Evolutionary conservation across 1,140 invertebrate genomes (phyloP).

Genomic region (Hylyphantes graminicola): DNA sequence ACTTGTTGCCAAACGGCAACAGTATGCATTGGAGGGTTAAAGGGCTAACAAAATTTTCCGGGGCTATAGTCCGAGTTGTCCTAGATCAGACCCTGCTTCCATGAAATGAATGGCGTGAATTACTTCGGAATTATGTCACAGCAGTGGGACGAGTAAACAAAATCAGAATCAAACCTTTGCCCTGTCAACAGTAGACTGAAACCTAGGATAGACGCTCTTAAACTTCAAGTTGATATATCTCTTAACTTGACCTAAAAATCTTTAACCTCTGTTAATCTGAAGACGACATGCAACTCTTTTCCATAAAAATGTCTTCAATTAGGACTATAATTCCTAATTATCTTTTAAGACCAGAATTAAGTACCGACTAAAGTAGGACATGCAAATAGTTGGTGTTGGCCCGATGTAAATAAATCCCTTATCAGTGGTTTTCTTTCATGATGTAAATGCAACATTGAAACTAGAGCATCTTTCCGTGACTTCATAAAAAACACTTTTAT

Average conservation of each 20-base stretch:
- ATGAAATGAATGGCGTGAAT: background rate
- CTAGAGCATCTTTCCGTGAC: constrained; percentile 11
- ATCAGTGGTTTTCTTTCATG: background rate
- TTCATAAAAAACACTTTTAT: background rate
- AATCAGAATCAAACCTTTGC: background rate
- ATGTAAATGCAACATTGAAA: constrained; percentile 18
- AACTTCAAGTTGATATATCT: constrained; percentile 1
- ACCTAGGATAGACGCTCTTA: background rate
- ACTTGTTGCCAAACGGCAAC: too few relatives aligned
- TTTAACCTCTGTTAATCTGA: constrained; percentile 12
- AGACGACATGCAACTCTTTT: background rate
- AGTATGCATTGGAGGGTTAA: too few relatives aligned
- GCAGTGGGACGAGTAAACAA: background rate
- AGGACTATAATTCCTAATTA: constrained; percentile 29
- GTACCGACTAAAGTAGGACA: constrained; percentile 24
- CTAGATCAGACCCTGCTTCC: background rate
- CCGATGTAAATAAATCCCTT: constrained; percentile 13
- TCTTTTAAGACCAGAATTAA: constrained; percentile 26
- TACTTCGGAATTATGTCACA: background rate
- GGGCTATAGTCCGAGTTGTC: background rate
- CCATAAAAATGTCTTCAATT: constrained; percentile 26
- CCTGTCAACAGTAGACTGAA: background rate
- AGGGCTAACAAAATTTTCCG: too few relatives aligned
- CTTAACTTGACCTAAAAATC: constrained; percentile 31
- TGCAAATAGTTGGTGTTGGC: constrained; percentile 20